Evolutionary conservation across 2,888 invertebrate species (phyloP).

Genomic region (Ectemnius lituratus): DNA sequence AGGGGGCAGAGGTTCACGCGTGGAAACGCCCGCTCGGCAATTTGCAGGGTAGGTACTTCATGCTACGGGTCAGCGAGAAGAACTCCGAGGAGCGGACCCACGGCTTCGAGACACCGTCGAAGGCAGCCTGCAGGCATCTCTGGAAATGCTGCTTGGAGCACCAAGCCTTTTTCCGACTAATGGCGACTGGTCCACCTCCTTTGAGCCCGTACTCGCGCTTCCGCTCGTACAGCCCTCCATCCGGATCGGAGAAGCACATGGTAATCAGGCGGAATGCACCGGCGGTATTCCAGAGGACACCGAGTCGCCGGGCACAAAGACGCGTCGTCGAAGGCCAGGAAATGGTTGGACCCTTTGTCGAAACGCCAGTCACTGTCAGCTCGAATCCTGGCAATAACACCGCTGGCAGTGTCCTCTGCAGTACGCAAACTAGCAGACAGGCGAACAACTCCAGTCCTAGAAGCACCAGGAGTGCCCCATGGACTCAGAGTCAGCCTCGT

Average conservation of each 20-base stretch:
- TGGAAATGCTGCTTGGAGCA: constrained; percentile 98
- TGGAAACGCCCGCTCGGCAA: background rate
- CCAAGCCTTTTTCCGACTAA: constrained; percentile 94
- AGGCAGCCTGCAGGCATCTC: constrained; percentile 95
- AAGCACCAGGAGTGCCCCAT: constrained; percentile 90
- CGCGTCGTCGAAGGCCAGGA: constrained; percentile 82
- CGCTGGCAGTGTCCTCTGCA: constrained; percentile 57
- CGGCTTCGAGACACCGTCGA: constrained; percentile 95
- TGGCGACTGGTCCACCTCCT: constrained; percentile 81
- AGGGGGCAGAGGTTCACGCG: background rate
- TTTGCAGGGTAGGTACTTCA: constrained; percentile 90
- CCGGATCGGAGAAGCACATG: constrained; percentile 73
- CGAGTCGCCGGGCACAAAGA: constrained; percentile 87
- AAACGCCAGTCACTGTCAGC: constrained; percentile 66
- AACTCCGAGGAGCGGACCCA: constrained; percentile 98
- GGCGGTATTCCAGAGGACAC: constrained; percentile 87
- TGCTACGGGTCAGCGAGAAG: constrained; percentile 97
- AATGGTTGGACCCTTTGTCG: constrained; percentile 76
- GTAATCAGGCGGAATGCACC: constrained; percentile 80
- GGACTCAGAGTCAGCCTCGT: constrained; percentile 86
- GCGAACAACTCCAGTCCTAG: constrained; percentile 80
- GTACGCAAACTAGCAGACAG: constrained; percentile 53
- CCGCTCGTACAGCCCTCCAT: constrained; percentile 75
- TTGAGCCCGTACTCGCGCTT: constrained; percentile 76
- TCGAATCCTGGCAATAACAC: constrained; percentile 59